phyloP scores from a whole-genome alignment of 2,113 vertebrate genomes.

The Strix uralensis region DNA sequence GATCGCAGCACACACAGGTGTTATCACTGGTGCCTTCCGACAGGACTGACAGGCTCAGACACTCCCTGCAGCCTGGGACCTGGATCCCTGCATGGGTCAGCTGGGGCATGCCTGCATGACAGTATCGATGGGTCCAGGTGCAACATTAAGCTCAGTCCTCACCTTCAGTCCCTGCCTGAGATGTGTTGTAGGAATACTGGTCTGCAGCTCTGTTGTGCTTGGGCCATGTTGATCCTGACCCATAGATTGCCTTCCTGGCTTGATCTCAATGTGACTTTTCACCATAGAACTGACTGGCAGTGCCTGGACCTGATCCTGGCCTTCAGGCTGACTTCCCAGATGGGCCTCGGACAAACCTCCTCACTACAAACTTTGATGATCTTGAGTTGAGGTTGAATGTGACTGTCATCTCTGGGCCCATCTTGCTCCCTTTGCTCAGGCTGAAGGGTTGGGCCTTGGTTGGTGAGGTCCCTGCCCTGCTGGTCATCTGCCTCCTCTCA shows the following conservation, averaged over 20 bases:
- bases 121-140: background rate
- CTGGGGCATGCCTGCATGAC: background rate
- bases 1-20: too few species aligned
- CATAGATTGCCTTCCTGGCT: background rate
- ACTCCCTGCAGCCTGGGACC: too few species aligned
- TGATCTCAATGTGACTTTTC: background rate
- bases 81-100: too few species aligned
- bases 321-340: background rate
- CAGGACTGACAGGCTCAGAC: too few species aligned
- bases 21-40: too few species aligned
- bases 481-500: background rate
- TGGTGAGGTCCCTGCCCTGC: background rate
- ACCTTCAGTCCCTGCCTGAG: background rate
- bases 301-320: background rate
- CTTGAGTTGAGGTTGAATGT: background rate
- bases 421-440: background rate
- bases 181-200: background rate
- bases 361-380: background rate
- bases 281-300: background rate
- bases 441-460: background rate
- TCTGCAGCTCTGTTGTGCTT: background rate
- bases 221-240: background rate
- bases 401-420: background rate
- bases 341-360: background rate
- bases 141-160: background rate